Evolutionary conservation across 2,888 invertebrate species (phyloP).

Genomic region (Carabus problematicus): DNA sequence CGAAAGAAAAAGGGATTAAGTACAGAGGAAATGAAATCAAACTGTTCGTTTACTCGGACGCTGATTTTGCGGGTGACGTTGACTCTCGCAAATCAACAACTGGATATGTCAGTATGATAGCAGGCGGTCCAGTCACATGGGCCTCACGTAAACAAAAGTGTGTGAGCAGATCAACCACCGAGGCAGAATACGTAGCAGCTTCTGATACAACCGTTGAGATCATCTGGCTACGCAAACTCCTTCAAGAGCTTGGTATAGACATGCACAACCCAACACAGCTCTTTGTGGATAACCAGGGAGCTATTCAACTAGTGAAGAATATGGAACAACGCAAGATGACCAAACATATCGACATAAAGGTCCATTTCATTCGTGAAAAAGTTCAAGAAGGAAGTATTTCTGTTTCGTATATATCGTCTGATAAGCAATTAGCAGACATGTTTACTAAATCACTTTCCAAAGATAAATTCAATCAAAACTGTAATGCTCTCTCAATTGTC

Average conservation of each 20-base stretch:
- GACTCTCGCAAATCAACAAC: slow-evolving; percentile 43
- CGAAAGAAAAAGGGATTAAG: slow-evolving; percentile 38
- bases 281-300: slow-evolving; percentile 15
- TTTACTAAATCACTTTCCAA: slow-evolving; percentile 13
- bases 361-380: slow-evolving; percentile 15
- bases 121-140: slow-evolving; percentile 42
- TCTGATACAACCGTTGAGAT: slow-evolving; percentile 8
- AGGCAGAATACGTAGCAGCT: slow-evolving; percentile 1
- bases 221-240: slow-evolving; percentile 1
- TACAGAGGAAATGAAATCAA: slow-evolving; percentile 26
- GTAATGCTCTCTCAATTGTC: too few relatives aligned
- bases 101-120: slow-evolving; percentile 41
- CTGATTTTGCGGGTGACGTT: slow-evolving; percentile 44
- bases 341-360: slow-evolving; percentile 15
- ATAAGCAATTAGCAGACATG: slow-evolving; percentile 14
- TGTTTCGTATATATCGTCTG: slow-evolving; percentile 6
- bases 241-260: background rate
- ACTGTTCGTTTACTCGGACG: slow-evolving; percentile 43
- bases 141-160: slow-evolving; percentile 41
- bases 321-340: slow-evolving; percentile 11
- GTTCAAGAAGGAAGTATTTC: slow-evolving; percentile 11
- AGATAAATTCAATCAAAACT: slow-evolving; percentile 2
- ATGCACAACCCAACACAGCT: slow-evolving; percentile 5
- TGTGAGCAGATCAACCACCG: slow-evolving; percentile 15
- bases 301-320: slow-evolving; percentile 22